phyloP scores from a whole-genome alignment of 2,888 invertebrate genomes.

The Drosophila villosipedis region DNA sequence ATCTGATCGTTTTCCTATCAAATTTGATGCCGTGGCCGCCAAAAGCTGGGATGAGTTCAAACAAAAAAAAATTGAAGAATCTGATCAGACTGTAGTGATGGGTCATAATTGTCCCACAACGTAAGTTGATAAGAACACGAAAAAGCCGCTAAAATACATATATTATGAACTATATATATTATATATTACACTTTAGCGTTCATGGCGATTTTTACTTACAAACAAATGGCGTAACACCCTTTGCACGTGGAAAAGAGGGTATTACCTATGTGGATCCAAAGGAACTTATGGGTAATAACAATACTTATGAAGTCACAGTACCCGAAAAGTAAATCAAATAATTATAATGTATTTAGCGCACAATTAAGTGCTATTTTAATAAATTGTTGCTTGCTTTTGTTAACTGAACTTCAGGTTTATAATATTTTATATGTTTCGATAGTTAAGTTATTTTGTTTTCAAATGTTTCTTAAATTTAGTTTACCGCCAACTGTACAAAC shows the following conservation, averaged over 20 bases:
- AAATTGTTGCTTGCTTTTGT: slow-evolving; percentile 35
- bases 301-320: slow-evolving; percentile 40
- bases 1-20: slow-evolving; percentile 71
- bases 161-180: neutral
- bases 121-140: slow-evolving; percentile 53
- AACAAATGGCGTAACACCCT: slow-evolving; percentile 84
- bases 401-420: slow-evolving; percentile 1
- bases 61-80: slow-evolving; percentile 72
- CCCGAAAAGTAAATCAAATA: slow-evolving; percentile 36
- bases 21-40: slow-evolving; percentile 87
- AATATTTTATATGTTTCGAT: neutral
- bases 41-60: slow-evolving; percentile 87
- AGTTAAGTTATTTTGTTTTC: neutral
- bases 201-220: slow-evolving; percentile 84
- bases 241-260: slow-evolving; percentile 81
- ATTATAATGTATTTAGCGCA: slow-evolving; percentile 6
- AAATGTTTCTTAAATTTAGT: neutral
- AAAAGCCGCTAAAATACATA: neutral
- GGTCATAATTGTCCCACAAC: slow-evolving; percentile 83
- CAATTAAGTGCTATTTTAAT: slow-evolving; percentile 9
- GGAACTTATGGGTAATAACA: slow-evolving; percentile 68
- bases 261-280: slow-evolving; percentile 76
- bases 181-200: slow-evolving; percentile 59
- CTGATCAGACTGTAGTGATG: slow-evolving; percentile 76
- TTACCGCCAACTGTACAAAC: neutral